A percentile compares a stretch with the other conserved stretches of the same genome.
These are phyloP conservation scores for Ommatoiulus sabulosus DNA, from an alignment of 2,888 invertebrate species.

Conservation along the genomic window DNA sequence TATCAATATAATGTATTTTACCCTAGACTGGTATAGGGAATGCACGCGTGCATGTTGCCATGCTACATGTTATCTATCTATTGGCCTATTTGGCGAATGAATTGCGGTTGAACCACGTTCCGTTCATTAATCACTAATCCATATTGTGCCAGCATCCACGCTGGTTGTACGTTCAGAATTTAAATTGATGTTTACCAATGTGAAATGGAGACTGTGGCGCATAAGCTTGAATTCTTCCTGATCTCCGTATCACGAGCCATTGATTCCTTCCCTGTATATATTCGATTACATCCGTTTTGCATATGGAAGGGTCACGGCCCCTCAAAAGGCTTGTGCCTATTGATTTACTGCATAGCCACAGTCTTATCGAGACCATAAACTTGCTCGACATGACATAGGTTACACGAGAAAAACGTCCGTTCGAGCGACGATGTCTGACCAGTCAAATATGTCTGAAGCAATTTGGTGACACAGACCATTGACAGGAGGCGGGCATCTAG, in stretches of 20 bases:
- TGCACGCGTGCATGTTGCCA: neutral
- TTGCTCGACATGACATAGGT: slow-evolving; percentile 23
- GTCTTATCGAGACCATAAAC: slow-evolving; percentile 30
- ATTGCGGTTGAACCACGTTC: slow-evolving; percentile 46
- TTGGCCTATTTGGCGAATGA: slow-evolving; percentile 21
- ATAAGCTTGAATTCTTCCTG: slow-evolving; percentile 3
- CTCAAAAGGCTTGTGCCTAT: slow-evolving; percentile 28
- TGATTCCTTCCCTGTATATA: neutral
- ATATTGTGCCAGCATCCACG: slow-evolving; percentile 12
- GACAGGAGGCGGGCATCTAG: neutral
- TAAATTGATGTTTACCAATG: slow-evolving; percentile 46
- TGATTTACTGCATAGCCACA: slow-evolving; percentile 35
- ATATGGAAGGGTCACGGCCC: slow-evolving; percentile 3
- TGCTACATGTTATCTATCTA: slow-evolving; percentile 15
- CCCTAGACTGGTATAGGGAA: neutral
- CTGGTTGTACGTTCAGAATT: slow-evolving; percentile 38
- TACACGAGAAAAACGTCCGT: neutral
- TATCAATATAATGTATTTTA: neutral
- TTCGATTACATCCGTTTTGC: slow-evolving; percentile 45
- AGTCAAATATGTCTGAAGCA: slow-evolving; percentile 10
- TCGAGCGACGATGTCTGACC: neutral
- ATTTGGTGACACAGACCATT: slow-evolving; percentile 37
- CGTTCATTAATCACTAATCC: slow-evolving; percentile 48
- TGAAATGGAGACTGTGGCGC: slow-evolving; percentile 16
- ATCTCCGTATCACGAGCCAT: slow-evolving; percentile 25